Base-by-base conservation (phyloP, 2,888 invertebrate species). In the Lordiphosa andalusiaca region DNA sequence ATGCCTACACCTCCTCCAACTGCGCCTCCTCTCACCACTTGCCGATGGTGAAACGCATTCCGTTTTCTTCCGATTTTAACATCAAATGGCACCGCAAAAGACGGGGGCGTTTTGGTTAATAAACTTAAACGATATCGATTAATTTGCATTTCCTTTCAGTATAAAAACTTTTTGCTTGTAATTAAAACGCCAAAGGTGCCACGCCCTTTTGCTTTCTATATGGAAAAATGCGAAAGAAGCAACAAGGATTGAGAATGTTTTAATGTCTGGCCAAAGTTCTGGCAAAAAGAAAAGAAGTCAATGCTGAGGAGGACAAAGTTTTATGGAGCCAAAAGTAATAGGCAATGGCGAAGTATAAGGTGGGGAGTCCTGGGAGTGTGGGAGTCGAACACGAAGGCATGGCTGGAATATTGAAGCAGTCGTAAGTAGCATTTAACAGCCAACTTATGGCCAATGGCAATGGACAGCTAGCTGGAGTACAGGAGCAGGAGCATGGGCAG, bases 161-260 rank as follows among this genome's bases (percentile, higher is more conserved):
- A 35, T 13, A 37, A 40, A 52, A 78, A 73, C 64, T 82, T 82
- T 77, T 53, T 53, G 59, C 54, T 66, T 69, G 77, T 78, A 78
- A 83, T 78, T 78, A 78, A 78, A 83, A 83, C 83, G 84, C 71
- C 69, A 76, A 83, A 77, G 77, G 81, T 78, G 84, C 81, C 84
- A 83, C 84, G 73, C 77, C 77, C 76, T 55, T 47, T 51, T 6
- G 30, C 13, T 25, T 42, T 23, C 37, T 37, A 33, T 67, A 71
- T 78, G 53, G 53, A 76, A 73, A 76, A 80, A 68, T 62, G 73
- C 68, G 51, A 19, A 56, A 64, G 58, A 53, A 63, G 54, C 54
- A 64, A 56, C 55, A 38, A 40, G 16, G 49, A 38, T 23, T 49
- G 36, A 25, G 38, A 49, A 52, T 67, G 62, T 63, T 63, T 63